Conservation (phyloP, 64 coral and sea anemone species). For the Porites australiensis region DNA sequence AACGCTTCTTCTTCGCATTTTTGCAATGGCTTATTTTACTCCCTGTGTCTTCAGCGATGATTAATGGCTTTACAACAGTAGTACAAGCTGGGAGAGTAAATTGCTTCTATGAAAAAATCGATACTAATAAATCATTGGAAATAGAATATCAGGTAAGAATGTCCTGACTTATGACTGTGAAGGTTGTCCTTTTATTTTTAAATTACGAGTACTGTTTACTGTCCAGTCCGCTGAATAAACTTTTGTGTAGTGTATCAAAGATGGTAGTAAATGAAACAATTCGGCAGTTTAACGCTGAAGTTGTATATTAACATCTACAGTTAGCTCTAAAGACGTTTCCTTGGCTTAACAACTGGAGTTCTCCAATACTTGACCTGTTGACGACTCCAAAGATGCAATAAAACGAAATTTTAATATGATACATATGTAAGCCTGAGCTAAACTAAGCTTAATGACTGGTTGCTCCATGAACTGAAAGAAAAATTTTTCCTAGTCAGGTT, state of each 20-base stretch:
- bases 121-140: conserved; percentile 52
- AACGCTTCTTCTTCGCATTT: not conserved
- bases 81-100: conserved; percentile 54
- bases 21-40: conserved; percentile 39
- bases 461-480: not conserved
- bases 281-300: too few species aligned
- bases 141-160: conserved; percentile 64
- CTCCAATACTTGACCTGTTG: too few species aligned
- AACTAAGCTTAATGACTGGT: too few species aligned
- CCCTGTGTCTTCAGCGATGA: conserved; percentile 24
- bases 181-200: too few species aligned
- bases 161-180: not conserved
- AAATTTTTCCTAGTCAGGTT: not conserved
- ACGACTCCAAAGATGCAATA: too few species aligned
- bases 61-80: conserved; percentile 61
- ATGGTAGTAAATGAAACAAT: too few species aligned
- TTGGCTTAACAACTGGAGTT: too few species aligned
- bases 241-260: not conserved
- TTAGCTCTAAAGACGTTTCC: not conserved
- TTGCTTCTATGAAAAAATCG: conserved; percentile 66
- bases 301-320: too few species aligned
- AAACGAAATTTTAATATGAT: too few species aligned
- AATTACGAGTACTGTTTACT: too few species aligned
- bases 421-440: too few species aligned
- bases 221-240: not conserved